phyloP scores from a whole-genome alignment of 1,140 invertebrate genomes.

The Eupristina koningsbergeri region DNA sequence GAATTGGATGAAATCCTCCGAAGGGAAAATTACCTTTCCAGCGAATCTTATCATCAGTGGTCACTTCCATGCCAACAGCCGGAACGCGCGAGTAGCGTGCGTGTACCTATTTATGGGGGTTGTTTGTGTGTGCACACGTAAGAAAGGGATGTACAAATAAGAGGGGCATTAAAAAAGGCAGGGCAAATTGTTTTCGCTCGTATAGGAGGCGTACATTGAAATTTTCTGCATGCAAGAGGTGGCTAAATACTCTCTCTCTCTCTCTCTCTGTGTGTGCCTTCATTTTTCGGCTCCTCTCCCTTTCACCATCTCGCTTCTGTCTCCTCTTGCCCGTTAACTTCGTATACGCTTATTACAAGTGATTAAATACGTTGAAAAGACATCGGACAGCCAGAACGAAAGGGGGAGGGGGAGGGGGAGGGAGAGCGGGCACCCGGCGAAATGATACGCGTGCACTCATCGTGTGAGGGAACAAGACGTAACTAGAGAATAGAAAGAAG shows the following conservation, averaged over 20 bases:
- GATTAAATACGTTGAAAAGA: slow-evolving; percentile 47
- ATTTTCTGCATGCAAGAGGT: slow-evolving; percentile 34
- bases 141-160: neutral
- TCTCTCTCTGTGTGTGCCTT: too few relatives aligned
- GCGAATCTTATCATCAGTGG: slow-evolving; percentile 43
- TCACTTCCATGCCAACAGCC: slow-evolving; percentile 19
- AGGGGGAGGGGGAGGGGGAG: neutral
- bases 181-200: slow-evolving; percentile 40
- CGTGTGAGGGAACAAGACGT: neutral
- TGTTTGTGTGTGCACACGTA: neutral
- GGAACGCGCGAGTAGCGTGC: too few relatives aligned
- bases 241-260: slow-evolving; percentile 20
- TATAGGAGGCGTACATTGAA: slow-evolving; percentile 11
- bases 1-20: neutral
- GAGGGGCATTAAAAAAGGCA: neutral
- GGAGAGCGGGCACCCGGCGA: neutral
- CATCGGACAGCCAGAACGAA: slow-evolving; percentile 17
- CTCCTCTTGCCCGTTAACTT: slow-evolving; percentile 1
- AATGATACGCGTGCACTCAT: slow-evolving; percentile 36
- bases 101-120: too few relatives aligned
- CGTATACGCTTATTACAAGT: slow-evolving; percentile 41
- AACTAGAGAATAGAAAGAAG: neutral
- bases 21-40: slow-evolving; percentile 31
- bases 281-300: slow-evolving; percentile 9
- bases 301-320: too few relatives aligned